Conservation (phyloP, 2,797 vertebrate species). For the Melanotaenia trifasciata region DNA sequence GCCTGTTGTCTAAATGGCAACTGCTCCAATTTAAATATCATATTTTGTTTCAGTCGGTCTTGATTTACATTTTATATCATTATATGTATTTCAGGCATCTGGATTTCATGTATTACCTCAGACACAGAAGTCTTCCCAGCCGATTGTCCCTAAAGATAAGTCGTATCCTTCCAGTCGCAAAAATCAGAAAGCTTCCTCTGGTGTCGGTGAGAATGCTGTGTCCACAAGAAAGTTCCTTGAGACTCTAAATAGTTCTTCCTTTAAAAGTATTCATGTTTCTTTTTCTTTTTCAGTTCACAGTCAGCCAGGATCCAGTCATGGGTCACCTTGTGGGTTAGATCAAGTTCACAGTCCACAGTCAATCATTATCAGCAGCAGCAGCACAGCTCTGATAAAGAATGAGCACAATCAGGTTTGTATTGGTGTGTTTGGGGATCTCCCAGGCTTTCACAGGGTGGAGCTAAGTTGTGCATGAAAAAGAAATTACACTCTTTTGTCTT, state of each 20-base stretch:
- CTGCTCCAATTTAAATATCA: not conserved
- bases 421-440: not conserved
- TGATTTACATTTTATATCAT: not conserved
- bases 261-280: not conserved
- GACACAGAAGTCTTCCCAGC: constrained; percentile 80
- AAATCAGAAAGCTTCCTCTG: constrained; percentile 80
- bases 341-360: constrained; percentile 92
- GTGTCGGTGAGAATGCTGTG: constrained; percentile 82
- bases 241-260: not conserved
- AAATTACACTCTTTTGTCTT: not conserved
- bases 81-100: constrained; percentile 74
- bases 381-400: constrained; percentile 83
- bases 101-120: constrained; percentile 87
- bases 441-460: not conserved
- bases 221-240: not conserved
- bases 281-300: constrained; percentile 76
- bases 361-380: constrained; percentile 86
- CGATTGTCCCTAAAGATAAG: constrained; percentile 88
- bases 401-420: constrained; percentile 87
- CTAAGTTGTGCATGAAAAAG: not conserved
- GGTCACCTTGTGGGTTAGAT: constrained; percentile 88
- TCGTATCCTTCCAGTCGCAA: constrained; percentile 79
- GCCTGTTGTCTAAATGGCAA: not conserved
- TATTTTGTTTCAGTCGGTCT: not conserved
- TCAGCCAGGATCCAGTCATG: constrained; percentile 86